Percentiles rank a stretch among this genome's conserved stretches.
Evolutionary conservation across 2,888 invertebrate species (phyloP).

Genomic region (Drosophila mettleri): DNA sequence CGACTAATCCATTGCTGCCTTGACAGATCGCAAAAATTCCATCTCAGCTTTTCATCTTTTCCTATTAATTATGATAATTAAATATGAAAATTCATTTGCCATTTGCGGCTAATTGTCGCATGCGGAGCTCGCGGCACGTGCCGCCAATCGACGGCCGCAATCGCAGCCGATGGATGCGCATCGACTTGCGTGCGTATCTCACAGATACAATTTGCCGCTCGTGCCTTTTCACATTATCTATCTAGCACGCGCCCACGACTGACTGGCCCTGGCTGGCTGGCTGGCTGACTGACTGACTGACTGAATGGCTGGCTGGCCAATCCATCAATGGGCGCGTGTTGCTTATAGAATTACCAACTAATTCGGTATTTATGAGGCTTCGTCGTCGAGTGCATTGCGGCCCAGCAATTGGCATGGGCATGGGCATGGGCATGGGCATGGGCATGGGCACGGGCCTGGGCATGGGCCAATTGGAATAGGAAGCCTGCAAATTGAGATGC

Average conservation of each 20-base stretch:
- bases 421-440: background rate
- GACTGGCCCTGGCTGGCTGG: constrained; percentile 22
- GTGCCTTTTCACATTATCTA: constrained; percentile 45
- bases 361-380: constrained; percentile 84
- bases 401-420: constrained; percentile 22
- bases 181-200: constrained; percentile 50
- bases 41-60: constrained; percentile 46
- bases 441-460: background rate
- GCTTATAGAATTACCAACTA: constrained; percentile 85
- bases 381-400: constrained; percentile 60
- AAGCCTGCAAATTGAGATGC: constrained; percentile 79
- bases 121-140: constrained; percentile 37
- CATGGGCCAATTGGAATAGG: constrained; percentile 41
- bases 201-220: constrained; percentile 55
- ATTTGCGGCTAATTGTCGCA: constrained; percentile 73
- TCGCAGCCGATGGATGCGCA: constrained; percentile 28
- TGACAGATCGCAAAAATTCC: constrained; percentile 12
- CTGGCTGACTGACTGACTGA: no score
- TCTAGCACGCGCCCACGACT: constrained; percentile 68
- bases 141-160: constrained; percentile 44
- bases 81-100: constrained; percentile 64
- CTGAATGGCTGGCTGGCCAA: constrained; percentile 40
- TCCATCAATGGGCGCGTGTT: constrained; percentile 84
- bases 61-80: constrained; percentile 70
- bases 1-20: constrained; percentile 25